Base-by-base conservation (phyloP, 2,113 vertebrate species). In the Lophura nycthemera region DNA sequence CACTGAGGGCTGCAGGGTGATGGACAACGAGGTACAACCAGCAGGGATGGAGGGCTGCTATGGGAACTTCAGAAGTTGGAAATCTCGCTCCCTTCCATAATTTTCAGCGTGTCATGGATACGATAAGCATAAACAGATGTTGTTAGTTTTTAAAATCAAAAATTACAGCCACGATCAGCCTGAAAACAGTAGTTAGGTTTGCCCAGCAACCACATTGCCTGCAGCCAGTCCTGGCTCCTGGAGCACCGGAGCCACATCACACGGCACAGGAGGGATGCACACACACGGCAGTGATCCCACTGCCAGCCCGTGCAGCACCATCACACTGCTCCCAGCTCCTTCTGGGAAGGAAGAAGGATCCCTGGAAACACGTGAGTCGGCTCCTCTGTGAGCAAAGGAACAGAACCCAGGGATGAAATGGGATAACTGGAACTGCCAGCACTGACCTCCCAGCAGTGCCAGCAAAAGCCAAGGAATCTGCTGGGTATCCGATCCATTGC, bases 291-390 rank as follows among this genome's bases (percentile, higher is more conserved):
- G 4, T 1, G 52, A 24, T 17, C 70, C 67, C 40, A 71, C 75
- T 83, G 70, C 24, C 66, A 73, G n/a, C 57, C 32, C 2, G 2
- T 11, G 52, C n/a, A 27, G 45, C 25, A 54, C 52, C 50, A 54
- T 40, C 73, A 10, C 52, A 9, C n/a, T 12, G 66, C 29, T 83
- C 88, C 59, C 63, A 21, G 43, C 21, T 60, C 79, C 85, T 88
- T 43, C 79, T 85, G 75, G 66, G 77, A 75, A 78, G 69, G 34
- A 57, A 61, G 38, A 32, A 67, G 81, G 63, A 72, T 57, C 25
- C 71, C 0, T 0, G 52, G 48, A 14, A 59, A 43, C 7, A 14
- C 7, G 47, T 5, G 66, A n/a, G 47, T 32, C 1, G 25, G 61
- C 54, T 84, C 66, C 70, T 67, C 11, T 1, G 63, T 1, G 14